Evolutionary conservation across 1,140 invertebrate species (phyloP).

Genomic region (Philopotamus ludificatus): DNA sequence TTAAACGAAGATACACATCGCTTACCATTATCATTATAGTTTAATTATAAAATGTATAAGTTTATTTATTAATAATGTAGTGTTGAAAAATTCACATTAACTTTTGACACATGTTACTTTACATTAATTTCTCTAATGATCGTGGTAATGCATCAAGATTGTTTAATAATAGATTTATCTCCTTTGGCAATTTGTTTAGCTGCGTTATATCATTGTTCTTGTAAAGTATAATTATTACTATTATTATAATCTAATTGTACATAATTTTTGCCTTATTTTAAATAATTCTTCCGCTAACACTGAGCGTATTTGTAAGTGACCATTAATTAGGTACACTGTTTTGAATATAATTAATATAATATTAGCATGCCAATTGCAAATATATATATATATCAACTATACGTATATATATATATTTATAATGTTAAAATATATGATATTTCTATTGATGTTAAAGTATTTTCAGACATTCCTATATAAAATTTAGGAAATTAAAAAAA

Average conservation of each 20-base stretch:
- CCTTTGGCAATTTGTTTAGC: not conserved
- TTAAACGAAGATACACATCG: conserved; percentile 58
- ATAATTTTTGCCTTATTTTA: conserved; percentile 15
- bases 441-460: conserved; percentile 1
- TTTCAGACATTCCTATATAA: conserved; percentile 15
- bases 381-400: not conserved
- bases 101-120: not conserved
- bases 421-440: conserved; percentile 4
- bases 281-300: conserved; percentile 13
- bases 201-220: not conserved
- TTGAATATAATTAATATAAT: not conserved
- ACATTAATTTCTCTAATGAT: too few relatives aligned
- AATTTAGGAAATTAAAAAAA: conserved; percentile 13
- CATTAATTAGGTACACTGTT: conserved; percentile 13
- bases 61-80: conserved; percentile 1
- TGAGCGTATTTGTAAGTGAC: conserved; percentile 7
- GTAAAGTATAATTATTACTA: not conserved
- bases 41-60: not conserved
- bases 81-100: not conserved
- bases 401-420: not conserved
- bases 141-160: too few relatives aligned
- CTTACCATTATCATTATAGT: not conserved
- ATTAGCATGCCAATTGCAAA: conserved; percentile 3
- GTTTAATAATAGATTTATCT: not conserved
- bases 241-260: conserved; percentile 12